phyloP scores from a whole-genome alignment of 1,140 invertebrate genomes.

The Calliphora vicina region DNA sequence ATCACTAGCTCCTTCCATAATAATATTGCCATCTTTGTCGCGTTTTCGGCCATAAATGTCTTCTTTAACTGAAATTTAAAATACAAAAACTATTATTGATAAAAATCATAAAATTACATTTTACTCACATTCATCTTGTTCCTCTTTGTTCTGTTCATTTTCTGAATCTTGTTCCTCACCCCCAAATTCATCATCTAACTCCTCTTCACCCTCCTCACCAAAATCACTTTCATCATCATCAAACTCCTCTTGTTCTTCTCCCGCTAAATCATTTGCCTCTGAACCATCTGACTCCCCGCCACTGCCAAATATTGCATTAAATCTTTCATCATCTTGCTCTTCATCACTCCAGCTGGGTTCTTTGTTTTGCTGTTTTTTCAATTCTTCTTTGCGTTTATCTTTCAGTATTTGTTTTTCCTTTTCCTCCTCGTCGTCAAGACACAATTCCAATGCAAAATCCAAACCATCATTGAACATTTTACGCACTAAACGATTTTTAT shows the following conservation, averaged over 20 bases:
- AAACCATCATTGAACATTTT: conserved; percentile 86
- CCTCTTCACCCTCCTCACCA: conserved; percentile 47
- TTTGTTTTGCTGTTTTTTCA: conserved; percentile 49
- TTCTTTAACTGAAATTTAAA: conserved; percentile 71
- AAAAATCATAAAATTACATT: too few relatives aligned
- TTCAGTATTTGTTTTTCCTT: conserved; percentile 56
- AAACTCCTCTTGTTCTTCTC: conserved; percentile 40
- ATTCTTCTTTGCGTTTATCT: conserved; percentile 48
- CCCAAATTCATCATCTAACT: not conserved
- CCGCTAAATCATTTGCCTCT: conserved; percentile 41
- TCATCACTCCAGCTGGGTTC: conserved; percentile 55
- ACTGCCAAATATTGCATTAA: conserved; percentile 63
- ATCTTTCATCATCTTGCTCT: conserved; percentile 46
- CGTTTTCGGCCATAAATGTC: conserved; percentile 93
- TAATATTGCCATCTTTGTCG: conserved; percentile 80
- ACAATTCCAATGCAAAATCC: conserved; percentile 89
- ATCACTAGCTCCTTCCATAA: conserved; percentile 55
- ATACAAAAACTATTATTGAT: not conserved
- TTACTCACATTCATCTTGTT: conserved; percentile 39
- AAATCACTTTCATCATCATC: conserved; percentile 45
- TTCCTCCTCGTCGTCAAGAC: conserved; percentile 76
- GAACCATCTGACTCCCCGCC: conserved; percentile 38
- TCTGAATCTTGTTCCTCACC: conserved; percentile 43
- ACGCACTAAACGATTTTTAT: conserved; percentile 71
- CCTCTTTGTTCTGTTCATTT: conserved; percentile 48